Evolutionary conservation across 2,888 invertebrate species (phyloP), one percentile per base, ranked within the genome.

Genomic region (Papilio elwesi): DNA sequence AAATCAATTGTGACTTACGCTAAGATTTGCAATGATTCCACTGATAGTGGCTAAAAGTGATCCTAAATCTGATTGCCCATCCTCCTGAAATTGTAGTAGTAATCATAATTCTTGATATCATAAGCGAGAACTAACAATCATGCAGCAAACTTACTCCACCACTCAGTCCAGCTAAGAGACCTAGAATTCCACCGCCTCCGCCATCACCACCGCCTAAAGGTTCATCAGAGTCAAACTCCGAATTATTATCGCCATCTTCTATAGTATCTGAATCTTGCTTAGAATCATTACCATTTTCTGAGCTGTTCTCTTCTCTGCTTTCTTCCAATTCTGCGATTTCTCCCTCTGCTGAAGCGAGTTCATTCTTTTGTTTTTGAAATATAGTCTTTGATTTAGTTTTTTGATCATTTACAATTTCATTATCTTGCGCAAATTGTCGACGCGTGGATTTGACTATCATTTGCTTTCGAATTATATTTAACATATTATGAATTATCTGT

Each of bases 51-150:
- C 89, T 36, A 94, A 78, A 48, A 94, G 79, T 6, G 92, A 87
- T 65, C 93, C 94, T 71, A 94, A 84, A 80, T 94, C 94, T 8
- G 93, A 93, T 65, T 92, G 87, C 1, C 93, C 94, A 16, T 91
- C 90, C 81, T 91, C 93, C 91, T 91, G 77, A 77, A 87, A 88
- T 63, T n/a, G 74, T 51, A 63, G 71, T 51, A 43, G 26, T 13
- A 11, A 55, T 38, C 12, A 59, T 43, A 51, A 47, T 2, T 11
- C 2, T 13, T 36, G 8, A 52, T 15, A 9, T 12, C 5, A 52
- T 64, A 66, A 53, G 43, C 43, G 9, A 12, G 43, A 52, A 74
- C 7, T 52, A 6, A 64, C 1, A 64, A 16, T 43, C 12, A 57
- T 51, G 57, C 55, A 65, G 38, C 48, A 55, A 49, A 78, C 91